Base-by-base conservation (phyloP, 2,797 vertebrate species). In the Protonibea diacanthus region DNA sequence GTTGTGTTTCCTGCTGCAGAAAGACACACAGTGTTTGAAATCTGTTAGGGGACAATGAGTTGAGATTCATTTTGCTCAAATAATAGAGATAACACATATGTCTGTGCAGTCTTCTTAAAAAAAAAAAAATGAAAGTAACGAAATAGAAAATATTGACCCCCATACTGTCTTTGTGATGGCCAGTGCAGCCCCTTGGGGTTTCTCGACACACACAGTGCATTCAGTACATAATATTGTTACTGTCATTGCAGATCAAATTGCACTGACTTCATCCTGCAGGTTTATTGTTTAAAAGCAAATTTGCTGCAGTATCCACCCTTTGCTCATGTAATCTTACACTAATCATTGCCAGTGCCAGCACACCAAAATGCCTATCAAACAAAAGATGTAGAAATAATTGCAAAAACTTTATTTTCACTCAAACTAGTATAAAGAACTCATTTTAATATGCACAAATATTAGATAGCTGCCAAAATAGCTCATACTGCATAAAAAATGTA, bases 261-360 rank as follows among this genome's bases (percentile, higher is more conserved):
- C 53, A 38, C 33, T 38, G 33, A 38, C 27, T 67, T 53, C 40
- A 45, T 48, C 51, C 64, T 57, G 11, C 64, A 47, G 68, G n/a
- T 79, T 81, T 68, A 38, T 67, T 71, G 74, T 77, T 53, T 71
- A 48, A 75, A 74, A 73, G 70, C 40, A 71, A 71, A 86, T 76
- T 74, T 64, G 44, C 44, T 67, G 18, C 33, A 38, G 33, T 49
- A 5, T 51, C 48, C 69, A 75, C 45, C 58, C 47, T 61, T 76
- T 45, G 58, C 63, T 63, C n/a, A 15, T 21, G 69, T 62, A 62
- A 48, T 75, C 71, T 63, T 7, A 25, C 40, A 68, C 56, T 52
- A 67, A 29, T 42, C 17, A 42, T 56, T 59, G 48, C 58, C 29
- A 33, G 21, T 14, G 15, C 29, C 64, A 56, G 55, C 17, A 27